Base-by-base conservation (phyloP, 1,140 invertebrate species). In the Rhagoletis zephyria region DNA sequence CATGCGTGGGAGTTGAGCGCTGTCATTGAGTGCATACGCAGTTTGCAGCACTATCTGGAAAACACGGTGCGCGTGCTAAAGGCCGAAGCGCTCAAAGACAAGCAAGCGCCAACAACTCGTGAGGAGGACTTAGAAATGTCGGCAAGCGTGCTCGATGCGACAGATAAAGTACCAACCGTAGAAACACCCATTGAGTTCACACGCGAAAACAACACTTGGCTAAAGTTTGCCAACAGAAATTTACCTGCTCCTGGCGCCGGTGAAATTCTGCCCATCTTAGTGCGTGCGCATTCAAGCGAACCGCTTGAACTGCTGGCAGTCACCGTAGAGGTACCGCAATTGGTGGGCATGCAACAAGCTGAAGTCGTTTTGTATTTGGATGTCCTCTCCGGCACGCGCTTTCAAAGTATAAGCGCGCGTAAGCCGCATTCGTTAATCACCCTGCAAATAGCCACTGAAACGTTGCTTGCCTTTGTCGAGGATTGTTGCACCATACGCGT, bases 401-500 rank as follows among this genome's bases (percentile, higher is more conserved):
- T 92, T 61, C 92, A 93, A 60, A 89, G 90, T 0, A 87, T 93
- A 67, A 85, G 88, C 5, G 90, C 91, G 2, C 85, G 63, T 0
- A 70, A 85, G 2, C 89, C 92, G 4, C 89, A 90, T 12, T 89
- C 90, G 12, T 60, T 93, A n/a, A 87, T 87, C 5, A 85, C 89
- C 0, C 30, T 92, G 30, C 88, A 91, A 12, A 86, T 93, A 16
- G 88, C 89, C 1, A 90, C 91, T 42, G 90, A 92, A 63, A 93
- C 92, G 0, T 81, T 93, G 64, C 85, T 93, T 40, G 89, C 90
- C 74, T 92, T 87, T n/a, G 88, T 92, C 14, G 91, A 93, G 85
- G 89, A 88, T 59, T 90, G 91, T 19, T 90, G 89, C 42, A 81
- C 30, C 2, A 87, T 93, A 30, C 88, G 90, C 1, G 89, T 93